Evolutionary conservation across 2,113 vertebrate genomes (phyloP).

Genomic region (Zingel zingel): DNA sequence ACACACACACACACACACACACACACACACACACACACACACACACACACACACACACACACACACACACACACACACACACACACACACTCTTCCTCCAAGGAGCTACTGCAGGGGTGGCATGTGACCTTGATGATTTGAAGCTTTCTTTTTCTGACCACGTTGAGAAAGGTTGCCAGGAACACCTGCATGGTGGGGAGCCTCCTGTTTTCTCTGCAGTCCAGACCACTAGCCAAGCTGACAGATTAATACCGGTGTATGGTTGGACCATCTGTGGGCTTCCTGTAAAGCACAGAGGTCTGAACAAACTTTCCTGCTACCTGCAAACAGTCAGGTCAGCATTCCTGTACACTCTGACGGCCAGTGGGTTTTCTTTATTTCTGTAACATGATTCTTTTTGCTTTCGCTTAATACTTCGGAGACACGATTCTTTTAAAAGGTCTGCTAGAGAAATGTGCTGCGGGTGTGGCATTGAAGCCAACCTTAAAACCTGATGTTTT

Average conservation of each 20-base stretch:
- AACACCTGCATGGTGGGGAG: conserved; percentile 70
- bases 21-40: conserved; percentile 1
- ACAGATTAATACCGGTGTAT: conserved; percentile 67
- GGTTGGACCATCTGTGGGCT: conserved; percentile 73
- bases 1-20: neutral
- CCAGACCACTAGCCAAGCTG: conserved; percentile 64
- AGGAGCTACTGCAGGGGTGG: conserved; percentile 58
- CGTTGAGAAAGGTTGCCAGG: conserved; percentile 54
- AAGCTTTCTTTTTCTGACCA: conserved; percentile 47
- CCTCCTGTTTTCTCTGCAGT: conserved; percentile 8
- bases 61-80: conserved; percentile 7
- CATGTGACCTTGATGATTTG: conserved; percentile 56
- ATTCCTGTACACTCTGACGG: conserved; percentile 49
- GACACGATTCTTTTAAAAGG: conserved; percentile 63
- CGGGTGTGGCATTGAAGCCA: conserved; percentile 35
- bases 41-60: neutral
- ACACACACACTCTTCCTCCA: conserved; percentile 30
- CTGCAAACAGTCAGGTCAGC: conserved; percentile 62
- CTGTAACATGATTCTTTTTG: conserved; percentile 58
- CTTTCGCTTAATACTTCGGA: conserved; percentile 30
- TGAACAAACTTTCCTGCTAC: conserved; percentile 36
- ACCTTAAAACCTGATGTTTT: conserved; percentile 36
- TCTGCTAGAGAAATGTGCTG: conserved; percentile 59
- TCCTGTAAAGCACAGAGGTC: conserved; percentile 47
- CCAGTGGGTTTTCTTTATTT: conserved; percentile 30